phyloP scores from a whole-genome alignment of 2,113 vertebrate genomes.

The Cercopithecus mona region DNA sequence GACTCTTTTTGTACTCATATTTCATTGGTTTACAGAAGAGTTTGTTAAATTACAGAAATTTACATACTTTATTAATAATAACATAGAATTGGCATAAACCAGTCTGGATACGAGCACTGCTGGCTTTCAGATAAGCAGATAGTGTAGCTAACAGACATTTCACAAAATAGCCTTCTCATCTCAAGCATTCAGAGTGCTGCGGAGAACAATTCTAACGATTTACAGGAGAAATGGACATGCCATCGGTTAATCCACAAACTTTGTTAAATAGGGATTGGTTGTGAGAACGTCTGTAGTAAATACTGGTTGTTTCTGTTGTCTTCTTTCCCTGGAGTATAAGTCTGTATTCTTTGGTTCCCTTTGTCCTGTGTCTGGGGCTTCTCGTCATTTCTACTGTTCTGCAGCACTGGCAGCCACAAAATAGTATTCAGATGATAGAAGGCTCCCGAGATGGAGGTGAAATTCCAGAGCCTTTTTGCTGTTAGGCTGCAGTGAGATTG shows the following conservation, averaged over 20 bases:
- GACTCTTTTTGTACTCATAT: neutral
- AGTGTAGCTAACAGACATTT: neutral
- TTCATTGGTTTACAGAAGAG: neutral
- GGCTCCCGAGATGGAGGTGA: neutral
- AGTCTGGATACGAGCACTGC: neutral
- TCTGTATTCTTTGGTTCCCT: neutral
- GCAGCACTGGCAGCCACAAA: neutral
- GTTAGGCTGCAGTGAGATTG: neutral
- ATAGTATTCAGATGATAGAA: neutral
- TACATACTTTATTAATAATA: neutral
- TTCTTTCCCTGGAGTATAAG: neutral
- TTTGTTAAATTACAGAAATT: neutral
- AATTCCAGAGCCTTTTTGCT: neutral
- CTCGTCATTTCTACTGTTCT: neutral
- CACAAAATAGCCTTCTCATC: neutral
- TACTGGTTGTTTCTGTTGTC: neutral
- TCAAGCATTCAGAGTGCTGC: neutral
- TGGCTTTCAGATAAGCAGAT: neutral
- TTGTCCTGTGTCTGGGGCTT: neutral
- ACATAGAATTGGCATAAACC: neutral
- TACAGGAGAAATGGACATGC: neutral
- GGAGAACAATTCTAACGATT: fast-evolving
- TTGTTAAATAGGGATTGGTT: neutral
- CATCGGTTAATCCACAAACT: neutral
- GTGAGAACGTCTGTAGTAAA: neutral